These are phyloP conservation scores for Poecilia wingei DNA, from an alignment of 2,797 vertebrate species.

Conservation along the genomic window DNA sequence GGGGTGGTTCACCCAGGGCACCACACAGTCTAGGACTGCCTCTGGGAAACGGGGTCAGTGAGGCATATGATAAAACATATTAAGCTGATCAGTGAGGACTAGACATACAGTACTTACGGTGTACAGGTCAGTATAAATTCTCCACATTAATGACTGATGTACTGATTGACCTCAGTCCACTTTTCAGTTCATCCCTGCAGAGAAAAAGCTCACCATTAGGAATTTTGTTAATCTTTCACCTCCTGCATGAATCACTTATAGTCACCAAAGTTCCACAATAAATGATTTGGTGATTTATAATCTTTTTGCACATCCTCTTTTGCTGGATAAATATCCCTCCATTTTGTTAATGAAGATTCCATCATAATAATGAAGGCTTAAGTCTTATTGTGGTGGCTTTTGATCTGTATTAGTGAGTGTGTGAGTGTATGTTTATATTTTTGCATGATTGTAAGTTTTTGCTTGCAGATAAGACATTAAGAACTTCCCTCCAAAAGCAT, in stretches of 20 bases:
- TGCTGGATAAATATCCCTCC: conserved; percentile 50
- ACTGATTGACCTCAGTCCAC: conserved; percentile 15
- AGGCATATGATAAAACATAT: background rate
- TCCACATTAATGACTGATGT: background rate
- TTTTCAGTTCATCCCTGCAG: conserved; percentile 12
- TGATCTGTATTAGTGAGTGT: conserved; percentile 9
- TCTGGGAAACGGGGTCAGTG: background rate
- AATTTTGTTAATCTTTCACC: conserved; percentile 7
- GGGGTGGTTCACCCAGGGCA: too few species aligned
- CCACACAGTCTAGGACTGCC: too few species aligned
- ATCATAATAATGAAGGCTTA: conserved; percentile 62
- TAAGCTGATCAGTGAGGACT: conserved; percentile 1
- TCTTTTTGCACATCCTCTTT: conserved; percentile 40
- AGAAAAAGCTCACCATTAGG: background rate
- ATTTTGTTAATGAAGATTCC: conserved; percentile 65
- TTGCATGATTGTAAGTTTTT: background rate
- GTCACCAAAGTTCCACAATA: conserved; percentile 28
- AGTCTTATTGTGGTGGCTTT: conserved; percentile 26
- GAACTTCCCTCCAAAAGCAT: background rate
- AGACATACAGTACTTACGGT: background rate
- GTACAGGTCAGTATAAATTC: background rate
- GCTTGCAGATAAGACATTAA: background rate
- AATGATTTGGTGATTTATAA: conserved; percentile 59
- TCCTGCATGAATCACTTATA: background rate
- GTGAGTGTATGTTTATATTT: background rate